Base-by-base conservation (phyloP, 2,888 invertebrate genomes). In the Antheraea yamamai region DNA sequence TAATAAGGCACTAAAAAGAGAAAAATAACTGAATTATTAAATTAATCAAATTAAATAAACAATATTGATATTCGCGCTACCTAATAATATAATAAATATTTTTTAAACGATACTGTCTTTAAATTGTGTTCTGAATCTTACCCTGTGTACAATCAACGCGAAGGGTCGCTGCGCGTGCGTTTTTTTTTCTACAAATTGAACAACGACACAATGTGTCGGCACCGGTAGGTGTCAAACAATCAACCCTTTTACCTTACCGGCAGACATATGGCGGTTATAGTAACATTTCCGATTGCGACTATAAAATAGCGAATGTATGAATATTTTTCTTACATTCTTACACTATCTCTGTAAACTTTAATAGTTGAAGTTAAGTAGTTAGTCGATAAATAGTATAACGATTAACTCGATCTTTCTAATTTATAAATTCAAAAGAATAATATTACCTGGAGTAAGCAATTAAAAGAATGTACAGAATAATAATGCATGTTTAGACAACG, bases 121-220 rank as follows among this genome's bases (percentile, higher is more conserved):
- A 70, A 39, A n/a, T 35, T 39, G 4, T 39, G 2, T 70, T 35
- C 70, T 39, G n/a, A 70, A 70, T 70, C 39, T 2, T 12, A n/a
- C 70, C 70, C 39, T 70, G 70, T 6, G n/a, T 8, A 70, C 10
- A 84, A 86, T 87, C 88, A 87, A 87, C 85, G 86, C 90, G 88
- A 87, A 87, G 85, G 85, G 83, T 83, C 83, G 79, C 83, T 82
- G 79, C 85, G 89, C 88, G 87, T 82, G 86, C 83, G 83, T 88
- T 89, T 90, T 91, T 92, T 90, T 91, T 92, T 89, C 87, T 84
- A 87, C 85, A 90, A 91, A 89, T 89, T 90, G 84, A 87, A 84
- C 82, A 84, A 83, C 79, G 81, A 85, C 84, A 87, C 89, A 91
- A 91, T 89, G 77, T 85, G 79, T 80, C 85, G 79, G 85, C 83